Percentiles rank a stretch among this genome's conserved stretches.
Evolutionary conservation across 2,797 vertebrate genomes (phyloP).

Genomic region (Macropus fuliginosus): DNA sequence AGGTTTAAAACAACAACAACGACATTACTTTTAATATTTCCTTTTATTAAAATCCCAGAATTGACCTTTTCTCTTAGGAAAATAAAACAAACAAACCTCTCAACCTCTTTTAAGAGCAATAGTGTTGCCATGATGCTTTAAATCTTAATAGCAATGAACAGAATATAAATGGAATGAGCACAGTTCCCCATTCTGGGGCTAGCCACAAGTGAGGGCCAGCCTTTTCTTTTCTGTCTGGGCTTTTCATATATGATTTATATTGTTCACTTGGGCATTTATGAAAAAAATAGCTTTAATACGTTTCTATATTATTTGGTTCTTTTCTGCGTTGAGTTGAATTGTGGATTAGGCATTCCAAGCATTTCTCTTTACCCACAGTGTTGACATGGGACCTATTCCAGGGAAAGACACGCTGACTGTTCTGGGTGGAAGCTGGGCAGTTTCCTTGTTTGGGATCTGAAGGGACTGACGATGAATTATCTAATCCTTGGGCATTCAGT

Average conservation of each 20-base stretch:
- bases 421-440: slow-evolving; percentile 13
- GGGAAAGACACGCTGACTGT: slow-evolving; percentile 28
- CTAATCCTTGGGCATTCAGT: slow-evolving; percentile 9
- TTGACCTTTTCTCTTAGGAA: slow-evolving; percentile 50
- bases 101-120: slow-evolving; percentile 33
- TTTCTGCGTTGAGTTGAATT: slow-evolving; percentile 50
- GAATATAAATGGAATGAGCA: slow-evolving; percentile 62
- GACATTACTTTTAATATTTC: slow-evolving; percentile 44
- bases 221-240: slow-evolving; percentile 46
- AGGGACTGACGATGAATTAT: slow-evolving; percentile 25
- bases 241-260: slow-evolving; percentile 50
- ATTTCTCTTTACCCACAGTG: slow-evolving; percentile 39
- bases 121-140: slow-evolving; percentile 62
- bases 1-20: slow-evolving; percentile 18
- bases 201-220: slow-evolving; percentile 54
- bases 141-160: slow-evolving; percentile 46
- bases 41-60: slow-evolving; percentile 60
- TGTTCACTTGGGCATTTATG: slow-evolving; percentile 61
- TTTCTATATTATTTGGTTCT: slow-evolving; percentile 52
- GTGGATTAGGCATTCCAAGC: slow-evolving; percentile 35
- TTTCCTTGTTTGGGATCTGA: slow-evolving; percentile 24
- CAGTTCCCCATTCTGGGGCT: slow-evolving; percentile 40
- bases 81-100: background rate
- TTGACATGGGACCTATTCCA: slow-evolving; percentile 9
- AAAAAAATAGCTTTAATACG: slow-evolving; percentile 46